A percentile compares a stretch with the other conserved stretches of the same genome.
These are phyloP conservation scores for Empis livida DNA, from an alignment of 2,888 invertebrate species.

Conservation along the genomic window DNA sequence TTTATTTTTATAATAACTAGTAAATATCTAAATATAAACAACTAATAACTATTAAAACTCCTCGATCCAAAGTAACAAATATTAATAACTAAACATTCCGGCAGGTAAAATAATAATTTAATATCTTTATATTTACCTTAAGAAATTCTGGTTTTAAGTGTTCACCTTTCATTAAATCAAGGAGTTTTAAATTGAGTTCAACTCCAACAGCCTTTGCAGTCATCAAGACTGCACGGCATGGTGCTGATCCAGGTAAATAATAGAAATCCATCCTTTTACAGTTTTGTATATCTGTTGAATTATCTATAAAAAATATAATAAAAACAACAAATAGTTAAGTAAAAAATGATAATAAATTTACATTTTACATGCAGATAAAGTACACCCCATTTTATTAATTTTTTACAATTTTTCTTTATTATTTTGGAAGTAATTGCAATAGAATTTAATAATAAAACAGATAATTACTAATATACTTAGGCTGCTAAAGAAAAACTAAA, in stretches of 20 bases:
- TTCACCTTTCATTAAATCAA: slow-evolving; percentile 48
- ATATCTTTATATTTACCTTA: slow-evolving; percentile 37
- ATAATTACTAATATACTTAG: too few species aligned
- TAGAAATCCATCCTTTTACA: slow-evolving; percentile 46
- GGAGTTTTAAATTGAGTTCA: slow-evolving; percentile 47
- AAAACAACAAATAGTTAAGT: background rate
- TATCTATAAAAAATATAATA: slow-evolving; percentile 3
- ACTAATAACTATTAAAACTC: too few species aligned
- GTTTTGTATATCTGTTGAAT: background rate
- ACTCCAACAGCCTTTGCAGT: slow-evolving; percentile 52
- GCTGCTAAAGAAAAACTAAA: too few species aligned
- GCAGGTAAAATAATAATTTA: too few species aligned
- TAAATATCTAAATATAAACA: too few species aligned
- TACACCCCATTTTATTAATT: background rate
- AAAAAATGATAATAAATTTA: background rate
- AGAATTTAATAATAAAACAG: too few species aligned
- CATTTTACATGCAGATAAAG: background rate
- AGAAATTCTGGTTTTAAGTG: slow-evolving; percentile 56
- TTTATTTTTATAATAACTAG: too few species aligned
- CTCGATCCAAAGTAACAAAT: too few species aligned
- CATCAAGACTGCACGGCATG: slow-evolving; percentile 51
- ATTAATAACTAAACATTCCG: too few species aligned
- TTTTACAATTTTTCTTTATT: too few species aligned
- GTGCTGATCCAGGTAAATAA: slow-evolving; percentile 48
- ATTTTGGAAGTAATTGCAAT: too few species aligned